Percentiles rank a stretch among this genome's conserved stretches.
Evolutionary conservation across 2,113 vertebrate species (phyloP).

Genomic region (Morone saxatilis): DNA sequence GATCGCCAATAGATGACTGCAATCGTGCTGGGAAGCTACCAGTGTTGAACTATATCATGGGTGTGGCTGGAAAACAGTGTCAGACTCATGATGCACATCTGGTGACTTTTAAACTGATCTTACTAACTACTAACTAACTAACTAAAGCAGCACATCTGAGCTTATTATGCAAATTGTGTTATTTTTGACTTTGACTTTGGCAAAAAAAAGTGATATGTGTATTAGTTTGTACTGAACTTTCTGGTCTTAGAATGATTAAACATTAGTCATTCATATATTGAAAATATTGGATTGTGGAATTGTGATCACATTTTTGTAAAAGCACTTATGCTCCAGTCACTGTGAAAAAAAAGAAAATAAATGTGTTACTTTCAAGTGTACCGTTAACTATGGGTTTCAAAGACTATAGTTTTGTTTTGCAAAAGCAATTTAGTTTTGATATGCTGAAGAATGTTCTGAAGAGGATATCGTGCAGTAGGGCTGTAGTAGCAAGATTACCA

Average conservation of each 20-base stretch:
- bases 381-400: background rate
- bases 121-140: too few species aligned
- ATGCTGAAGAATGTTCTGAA: background rate
- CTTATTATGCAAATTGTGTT: background rate
- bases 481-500: too few species aligned
- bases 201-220: background rate
- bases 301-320: constrained; percentile 19
- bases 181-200: background rate
- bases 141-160: background rate
- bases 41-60: background rate
- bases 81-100: background rate
- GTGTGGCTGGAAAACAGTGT: background rate
- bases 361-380: background rate
- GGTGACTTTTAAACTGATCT: background rate
- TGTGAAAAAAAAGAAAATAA: constrained; percentile 4
- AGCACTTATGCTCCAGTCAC: background rate
- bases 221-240: constrained; percentile 1
- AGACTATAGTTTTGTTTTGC: background rate
- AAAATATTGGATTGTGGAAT: background rate
- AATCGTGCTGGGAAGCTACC: background rate
- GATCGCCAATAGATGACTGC: background rate
- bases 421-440: background rate
- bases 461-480: too few species aligned
- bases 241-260: background rate
- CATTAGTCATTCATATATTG: background rate